Base-by-base conservation (phyloP, 2,888 invertebrate genomes). In the Lepidocyrtoides sp. region DNA sequence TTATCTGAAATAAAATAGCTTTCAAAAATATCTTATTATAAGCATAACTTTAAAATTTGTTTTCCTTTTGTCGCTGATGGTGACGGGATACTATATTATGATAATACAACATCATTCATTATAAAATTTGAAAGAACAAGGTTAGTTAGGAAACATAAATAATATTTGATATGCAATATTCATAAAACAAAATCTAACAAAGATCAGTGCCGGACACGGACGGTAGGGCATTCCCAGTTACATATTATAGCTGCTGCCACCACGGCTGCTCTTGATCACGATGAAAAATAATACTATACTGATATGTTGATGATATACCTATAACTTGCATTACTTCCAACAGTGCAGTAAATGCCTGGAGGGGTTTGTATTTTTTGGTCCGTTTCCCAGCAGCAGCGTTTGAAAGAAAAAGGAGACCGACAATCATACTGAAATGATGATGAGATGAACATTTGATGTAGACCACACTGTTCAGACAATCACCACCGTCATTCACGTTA, bases 291-390 rank as follows among this genome's bases (percentile, higher is more conserved):
- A 23, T 8, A 57, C 29, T n/a, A n/a, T n/a, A 17, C 10, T 63
- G 60, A 51, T 60, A 86, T 69, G 36, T n/a, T n/a, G n/a, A n/a
- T n/a, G n/a, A n/a, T n/a, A n/a, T n/a, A n/a, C n/a, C n/a, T n/a
- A n/a, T n/a, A n/a, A n/a, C 36, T 8, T 63, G 26, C 66, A 83
- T 77, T 83, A 69, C 63, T 79, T 90, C 86, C 91, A 86, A 91
- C 91, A 75, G 86, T 91, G 91, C 91, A 86, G 51, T 48, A 91
- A 75, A 72, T 82, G 91, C 91, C 91, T 75, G 75, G 86, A 91
- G 86, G 82, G 75, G 87, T 91, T 69, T 54, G 26, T 60, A 36
- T 32, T 91, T 51, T 75, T 91, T 51, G 66, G 82, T 87, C 41
- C 26, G 69, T 82, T 91, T 91, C 91, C 82, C 86, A 91, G 86